Percentiles rank a stretch among this genome's conserved stretches.
Conservation (phyloP, 2,113 vertebrate genomes). For the Amphiprion percula region DNA sequence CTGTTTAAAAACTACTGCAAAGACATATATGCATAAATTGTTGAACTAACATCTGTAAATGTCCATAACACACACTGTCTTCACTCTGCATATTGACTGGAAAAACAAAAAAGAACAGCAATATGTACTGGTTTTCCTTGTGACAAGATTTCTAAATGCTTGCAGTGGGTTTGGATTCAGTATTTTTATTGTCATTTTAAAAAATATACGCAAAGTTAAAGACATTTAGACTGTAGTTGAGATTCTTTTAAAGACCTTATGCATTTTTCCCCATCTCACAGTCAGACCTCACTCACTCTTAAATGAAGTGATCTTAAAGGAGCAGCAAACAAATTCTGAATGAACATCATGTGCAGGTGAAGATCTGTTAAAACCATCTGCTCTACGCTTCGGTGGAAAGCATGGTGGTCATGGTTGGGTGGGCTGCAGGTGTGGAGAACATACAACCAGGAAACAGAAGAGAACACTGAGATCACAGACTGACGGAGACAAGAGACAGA, state of each 20-base stretch:
- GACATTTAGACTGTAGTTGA: not conserved
- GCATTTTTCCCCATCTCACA: slow-evolving; percentile 11
- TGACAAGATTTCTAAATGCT: too few species aligned
- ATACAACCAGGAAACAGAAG: slow-evolving; percentile 36
- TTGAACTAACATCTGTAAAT: too few species aligned
- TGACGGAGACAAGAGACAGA: slow-evolving; percentile 44
- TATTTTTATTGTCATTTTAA: slow-evolving; percentile 18
- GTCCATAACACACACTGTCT: too few species aligned
- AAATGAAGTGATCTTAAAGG: not conserved
- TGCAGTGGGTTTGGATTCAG: not conserved
- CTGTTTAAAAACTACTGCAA: not conserved
- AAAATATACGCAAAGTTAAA: not conserved
- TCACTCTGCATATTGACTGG: too few species aligned
- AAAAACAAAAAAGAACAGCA: too few species aligned
- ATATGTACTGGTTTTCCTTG: too few species aligned
- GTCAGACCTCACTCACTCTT: slow-evolving; percentile 12
- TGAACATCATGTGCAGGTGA: not conserved
- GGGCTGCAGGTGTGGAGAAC: slow-evolving; percentile 25
- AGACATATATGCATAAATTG: not conserved
- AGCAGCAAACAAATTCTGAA: not conserved
- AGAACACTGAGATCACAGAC: slow-evolving; percentile 42
- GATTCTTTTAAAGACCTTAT: not conserved
- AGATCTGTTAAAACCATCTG: slow-evolving; percentile 1
- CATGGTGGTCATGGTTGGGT: not conserved
- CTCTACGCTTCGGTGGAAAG: not conserved